phyloP scores from a whole-genome alignment of 2,888 invertebrate genomes.

The Hecatera dysodea region DNA sequence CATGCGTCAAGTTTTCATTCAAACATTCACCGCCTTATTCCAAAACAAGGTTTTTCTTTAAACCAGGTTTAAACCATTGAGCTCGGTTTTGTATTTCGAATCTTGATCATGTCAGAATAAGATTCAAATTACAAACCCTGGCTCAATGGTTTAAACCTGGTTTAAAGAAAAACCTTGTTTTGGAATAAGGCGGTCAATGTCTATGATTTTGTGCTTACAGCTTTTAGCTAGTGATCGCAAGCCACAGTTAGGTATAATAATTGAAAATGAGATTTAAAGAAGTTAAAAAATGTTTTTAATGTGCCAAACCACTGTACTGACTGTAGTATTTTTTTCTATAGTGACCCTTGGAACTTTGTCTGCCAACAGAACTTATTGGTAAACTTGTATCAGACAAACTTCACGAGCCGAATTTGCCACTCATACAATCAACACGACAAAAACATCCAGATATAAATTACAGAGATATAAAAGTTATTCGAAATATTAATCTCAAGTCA shows the following conservation, averaged over 20 bases:
- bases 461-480: slow-evolving; percentile 37
- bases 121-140: no score
- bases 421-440: slow-evolving; percentile 21
- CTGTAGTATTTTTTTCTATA: no score
- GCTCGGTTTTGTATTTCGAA: no score
- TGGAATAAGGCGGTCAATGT: no score
- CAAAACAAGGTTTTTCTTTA: no score
- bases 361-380: background rate
- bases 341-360: background rate
- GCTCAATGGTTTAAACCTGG: no score
- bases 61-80: no score
- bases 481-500: slow-evolving; percentile 50
- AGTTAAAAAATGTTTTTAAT: background rate
- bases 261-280: no score
- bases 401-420: slow-evolving; percentile 1
- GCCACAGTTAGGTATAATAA: no score
- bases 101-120: no score
- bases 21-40: no score
- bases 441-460: slow-evolving; percentile 39
- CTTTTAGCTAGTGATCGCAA: background rate
- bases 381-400: background rate
- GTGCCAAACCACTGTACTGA: background rate
- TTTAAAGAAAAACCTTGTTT: no score
- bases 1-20: fast-evolving
- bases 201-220: fast-evolving